Conservation (phyloP, 2,888 invertebrate genomes). For the Argynnis bischoffii region DNA sequence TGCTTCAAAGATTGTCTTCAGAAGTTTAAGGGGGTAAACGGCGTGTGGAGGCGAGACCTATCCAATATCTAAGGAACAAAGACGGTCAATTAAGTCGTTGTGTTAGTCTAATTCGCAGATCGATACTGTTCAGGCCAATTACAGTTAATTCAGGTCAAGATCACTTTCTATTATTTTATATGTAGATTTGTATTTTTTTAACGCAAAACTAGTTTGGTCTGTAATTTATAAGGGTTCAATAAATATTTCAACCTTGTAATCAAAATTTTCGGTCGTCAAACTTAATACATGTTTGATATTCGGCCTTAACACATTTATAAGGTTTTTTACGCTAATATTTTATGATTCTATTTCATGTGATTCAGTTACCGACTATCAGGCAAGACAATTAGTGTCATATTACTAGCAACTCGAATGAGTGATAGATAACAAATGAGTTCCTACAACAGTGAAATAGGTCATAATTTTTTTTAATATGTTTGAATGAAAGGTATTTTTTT, state of each 20-base stretch:
- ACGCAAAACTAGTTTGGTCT: no score
- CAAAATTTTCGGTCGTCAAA: conserved; percentile 1
- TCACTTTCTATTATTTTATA: not conserved
- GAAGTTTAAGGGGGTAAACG: conserved; percentile 4
- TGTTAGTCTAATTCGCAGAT: conserved; percentile 17
- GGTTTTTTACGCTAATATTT: conserved; percentile 9
- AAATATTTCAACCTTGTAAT: conserved; percentile 16
- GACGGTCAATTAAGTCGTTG: conserved; percentile 23
- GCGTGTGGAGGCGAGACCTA: not conserved
- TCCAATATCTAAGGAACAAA: conserved; percentile 17
- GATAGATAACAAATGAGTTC: no score
- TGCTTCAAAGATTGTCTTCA: not conserved
- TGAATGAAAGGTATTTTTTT: no score
- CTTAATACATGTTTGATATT: not conserved
- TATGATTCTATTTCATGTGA: not conserved
- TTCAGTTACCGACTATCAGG: not conserved
- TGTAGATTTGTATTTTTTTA: no score
- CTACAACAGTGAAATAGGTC: no score
- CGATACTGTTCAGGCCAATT: conserved; percentile 25
- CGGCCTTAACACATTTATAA: conserved; percentile 3
- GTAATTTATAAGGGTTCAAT: not conserved
- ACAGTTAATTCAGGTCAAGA: conserved; percentile 20
- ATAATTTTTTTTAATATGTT: not conserved
- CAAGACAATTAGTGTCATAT: conserved; percentile 4
- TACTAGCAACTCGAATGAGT: not conserved